phyloP scores from a whole-genome alignment of 2,797 vertebrate species.

The Heliangelus exortis region DNA sequence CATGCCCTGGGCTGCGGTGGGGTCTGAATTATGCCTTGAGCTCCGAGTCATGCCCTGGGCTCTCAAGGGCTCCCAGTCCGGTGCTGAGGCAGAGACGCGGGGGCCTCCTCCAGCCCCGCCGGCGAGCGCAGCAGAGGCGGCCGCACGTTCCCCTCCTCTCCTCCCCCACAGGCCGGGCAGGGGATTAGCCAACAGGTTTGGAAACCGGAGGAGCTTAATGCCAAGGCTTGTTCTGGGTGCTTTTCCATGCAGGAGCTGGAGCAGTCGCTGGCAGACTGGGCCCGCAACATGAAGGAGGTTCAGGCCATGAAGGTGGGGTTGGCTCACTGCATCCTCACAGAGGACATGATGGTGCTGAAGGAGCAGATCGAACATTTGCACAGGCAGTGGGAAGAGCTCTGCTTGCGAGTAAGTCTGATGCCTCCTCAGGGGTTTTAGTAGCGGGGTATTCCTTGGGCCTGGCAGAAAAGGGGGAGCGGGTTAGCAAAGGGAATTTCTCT shows the following conservation, averaged over 20 bases:
- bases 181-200: conserved; percentile 86
- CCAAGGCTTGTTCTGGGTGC: conserved; percentile 69
- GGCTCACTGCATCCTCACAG: conserved; percentile 84
- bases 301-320: conserved; percentile 86
- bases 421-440: neutral
- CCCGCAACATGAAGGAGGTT: conserved; percentile 84
- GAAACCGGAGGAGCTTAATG: conserved; percentile 68
- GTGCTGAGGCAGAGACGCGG: rapidly evolving
- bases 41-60: neutral
- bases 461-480: neutral
- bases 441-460: neutral
- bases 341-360: conserved; percentile 86
- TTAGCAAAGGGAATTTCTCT: neutral
- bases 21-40: too few species aligned
- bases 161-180: conserved; percentile 77
- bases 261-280: conserved; percentile 88
- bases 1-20: too few species aligned
- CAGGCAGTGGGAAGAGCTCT: conserved; percentile 95
- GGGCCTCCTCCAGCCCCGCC: neutral
- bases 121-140: neutral
- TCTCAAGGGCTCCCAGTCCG: neutral
- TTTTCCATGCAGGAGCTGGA: conserved; percentile 92
- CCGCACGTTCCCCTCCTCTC: conserved; percentile 67
- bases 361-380: conserved; percentile 89
- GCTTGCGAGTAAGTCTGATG: conserved; percentile 82